Percentiles rank a stretch among this genome's conserved stretches.
Evolutionary conservation across 2,797 vertebrate genomes (phyloP).

Genomic region (Brachyrhaphis roseni): DNA sequence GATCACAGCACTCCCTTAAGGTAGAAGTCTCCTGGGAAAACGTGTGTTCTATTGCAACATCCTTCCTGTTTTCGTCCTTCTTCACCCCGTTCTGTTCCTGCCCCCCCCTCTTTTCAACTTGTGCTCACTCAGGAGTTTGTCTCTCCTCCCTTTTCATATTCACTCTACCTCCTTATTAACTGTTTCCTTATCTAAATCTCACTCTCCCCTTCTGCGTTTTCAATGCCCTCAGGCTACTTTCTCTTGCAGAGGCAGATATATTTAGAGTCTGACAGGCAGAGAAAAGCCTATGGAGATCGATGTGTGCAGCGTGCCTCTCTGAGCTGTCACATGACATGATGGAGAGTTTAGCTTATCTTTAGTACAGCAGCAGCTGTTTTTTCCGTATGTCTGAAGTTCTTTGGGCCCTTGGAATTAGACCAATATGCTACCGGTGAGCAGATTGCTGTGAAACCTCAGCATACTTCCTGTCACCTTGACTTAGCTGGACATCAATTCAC

Average conservation of each 20-base stretch:
- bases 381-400: slow-evolving; percentile 69
- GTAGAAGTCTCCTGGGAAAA: slow-evolving; percentile 61
- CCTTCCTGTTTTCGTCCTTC: slow-evolving; percentile 51
- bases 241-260: slow-evolving; percentile 57
- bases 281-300: slow-evolving; percentile 71
- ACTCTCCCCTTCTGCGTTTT: slow-evolving; percentile 18
- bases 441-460: slow-evolving; percentile 65
- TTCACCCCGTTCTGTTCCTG: slow-evolving; percentile 10
- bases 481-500: slow-evolving; percentile 45
- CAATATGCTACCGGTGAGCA: slow-evolving; percentile 60
- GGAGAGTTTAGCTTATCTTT: slow-evolving; percentile 74
- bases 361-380: slow-evolving; percentile 65
- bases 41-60: slow-evolving; percentile 52
- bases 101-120: slow-evolving; percentile 25
- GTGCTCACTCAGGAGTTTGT: slow-evolving; percentile 50
- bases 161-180: slow-evolving; percentile 45
- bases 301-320: slow-evolving; percentile 62
- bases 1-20: slow-evolving; percentile 68
- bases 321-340: slow-evolving; percentile 70
- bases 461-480: slow-evolving; percentile 59
- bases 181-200: slow-evolving; percentile 22
- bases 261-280: slow-evolving; percentile 61
- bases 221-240: slow-evolving; percentile 45
- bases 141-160: slow-evolving; percentile 48
- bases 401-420: slow-evolving; percentile 56